Conservation (phyloP, 2,113 vertebrate species). For the Stomatorhinus ivindoensis region DNA sequence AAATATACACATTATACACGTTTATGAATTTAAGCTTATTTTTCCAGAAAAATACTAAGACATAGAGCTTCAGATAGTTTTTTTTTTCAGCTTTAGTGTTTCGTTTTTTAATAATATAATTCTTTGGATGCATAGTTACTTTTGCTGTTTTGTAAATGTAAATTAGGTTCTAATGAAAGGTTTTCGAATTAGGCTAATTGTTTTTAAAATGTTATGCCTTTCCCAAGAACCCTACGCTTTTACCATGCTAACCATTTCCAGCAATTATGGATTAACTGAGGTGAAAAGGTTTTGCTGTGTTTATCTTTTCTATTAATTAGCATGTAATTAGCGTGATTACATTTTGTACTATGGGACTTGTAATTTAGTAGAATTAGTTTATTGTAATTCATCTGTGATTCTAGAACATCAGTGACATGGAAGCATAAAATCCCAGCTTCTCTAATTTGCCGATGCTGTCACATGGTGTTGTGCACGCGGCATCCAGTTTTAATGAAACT, state of each 20-base stretch:
- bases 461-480: background rate
- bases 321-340: background rate
- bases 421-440: background rate
- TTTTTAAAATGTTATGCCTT: background rate
- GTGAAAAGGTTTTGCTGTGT: background rate
- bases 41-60: background rate
- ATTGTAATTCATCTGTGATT: background rate
- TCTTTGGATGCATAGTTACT: background rate
- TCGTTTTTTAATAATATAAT: background rate
- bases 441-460: background rate
- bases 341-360: background rate
- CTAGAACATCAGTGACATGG: background rate
- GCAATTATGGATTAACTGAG: background rate
- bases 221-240: background rate
- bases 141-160: background rate
- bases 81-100: background rate
- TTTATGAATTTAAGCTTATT: background rate
- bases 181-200: background rate
- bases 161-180: background rate
- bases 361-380: background rate
- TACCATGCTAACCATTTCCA: background rate
- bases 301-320: background rate
- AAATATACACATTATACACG: background rate
- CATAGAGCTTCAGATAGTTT: background rate
- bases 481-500: conserved; percentile 30